Evolutionary conservation across 2,888 invertebrate genomes (phyloP).

Genomic region (Alviniconcha strummeri): DNA sequence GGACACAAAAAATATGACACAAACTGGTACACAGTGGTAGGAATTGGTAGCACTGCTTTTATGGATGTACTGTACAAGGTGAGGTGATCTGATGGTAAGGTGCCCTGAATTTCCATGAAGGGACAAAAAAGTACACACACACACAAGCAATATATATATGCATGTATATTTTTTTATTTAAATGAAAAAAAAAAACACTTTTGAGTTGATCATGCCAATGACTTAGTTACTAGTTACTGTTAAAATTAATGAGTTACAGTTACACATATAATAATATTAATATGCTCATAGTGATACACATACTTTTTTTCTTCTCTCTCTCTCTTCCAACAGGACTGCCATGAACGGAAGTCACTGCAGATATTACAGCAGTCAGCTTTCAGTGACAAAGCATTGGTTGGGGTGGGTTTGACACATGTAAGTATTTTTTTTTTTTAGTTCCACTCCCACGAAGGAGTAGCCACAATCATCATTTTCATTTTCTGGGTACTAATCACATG

Average conservation of each 20-base stretch:
- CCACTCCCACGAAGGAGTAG: background rate
- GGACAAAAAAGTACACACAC: too few relatives aligned
- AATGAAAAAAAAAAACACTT: background rate
- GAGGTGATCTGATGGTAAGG: too few relatives aligned
- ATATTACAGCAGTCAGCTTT: slow-evolving; percentile 22
- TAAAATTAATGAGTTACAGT: background rate
- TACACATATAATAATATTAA: background rate
- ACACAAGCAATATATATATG: too few relatives aligned
- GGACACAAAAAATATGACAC: too few relatives aligned
- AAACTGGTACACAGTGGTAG: too few relatives aligned
- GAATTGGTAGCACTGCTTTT: too few relatives aligned
- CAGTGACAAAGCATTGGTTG: slow-evolving; percentile 16
- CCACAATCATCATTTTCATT: background rate
- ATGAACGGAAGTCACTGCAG: slow-evolving; percentile 31
- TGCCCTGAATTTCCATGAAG: too few relatives aligned
- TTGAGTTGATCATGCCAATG: background rate
- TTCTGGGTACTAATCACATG: background rate
- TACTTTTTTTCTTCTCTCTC: background rate
- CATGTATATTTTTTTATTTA: too few relatives aligned
- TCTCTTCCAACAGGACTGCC: slow-evolving; percentile 6
- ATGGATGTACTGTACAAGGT: too few relatives aligned
- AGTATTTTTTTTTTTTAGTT: background rate
- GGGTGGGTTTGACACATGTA: slow-evolving; percentile 14
- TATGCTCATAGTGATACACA: background rate
- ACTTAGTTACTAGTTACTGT: too few relatives aligned